Base-by-base conservation (phyloP, 2,888 invertebrate species). In the Eilema caniola region DNA sequence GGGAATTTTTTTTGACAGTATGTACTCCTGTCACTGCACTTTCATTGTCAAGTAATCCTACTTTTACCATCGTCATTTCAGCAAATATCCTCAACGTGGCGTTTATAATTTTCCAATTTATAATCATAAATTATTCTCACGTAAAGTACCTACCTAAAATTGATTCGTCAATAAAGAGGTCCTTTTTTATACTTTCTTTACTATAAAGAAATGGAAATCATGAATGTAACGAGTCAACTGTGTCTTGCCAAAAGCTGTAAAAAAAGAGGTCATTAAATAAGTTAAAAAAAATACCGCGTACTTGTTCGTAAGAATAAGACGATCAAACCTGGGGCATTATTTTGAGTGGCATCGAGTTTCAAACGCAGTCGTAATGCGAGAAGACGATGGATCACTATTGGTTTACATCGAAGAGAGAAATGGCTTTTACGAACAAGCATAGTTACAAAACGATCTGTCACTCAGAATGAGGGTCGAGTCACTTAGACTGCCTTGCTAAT, bases 181-280 rank as follows among this genome's bases (percentile, higher is more conserved):
- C 3, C 16, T 8, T 37, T 62, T 37, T 37, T 5, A 37, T 37
- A 37, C 62, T 62, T 62, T 62, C 62, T 31, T 14, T 37, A 37
- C 12, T 37, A 37, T 1, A 37, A 33, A 62, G 23, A 23, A 62
- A 63, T 37, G 14, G 25, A 11, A 63, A 4, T 25, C 47, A 63
- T 25, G 47, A 47, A 28, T 23, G 24, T 62, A 61, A 67, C 47
- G 20, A 47, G 62, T 25, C 62, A 33, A 33, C 33, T 25, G 10
- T 33, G 33, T n/a, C n/a, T n/a, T n/a, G n/a, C n/a, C n/a, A n/a
- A 56, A 56, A 56, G 12, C 24, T 24, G 56, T 28, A 25, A 62
- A 67, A 62, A 67, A 62, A 25, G 53, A 62, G 25, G 56, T 62
- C 31, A 8, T 20, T 31, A 23, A 61, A 16, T 61, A 47, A 47